Base-by-base conservation (phyloP, 2,113 vertebrate genomes). In the Merops nubicus region DNA sequence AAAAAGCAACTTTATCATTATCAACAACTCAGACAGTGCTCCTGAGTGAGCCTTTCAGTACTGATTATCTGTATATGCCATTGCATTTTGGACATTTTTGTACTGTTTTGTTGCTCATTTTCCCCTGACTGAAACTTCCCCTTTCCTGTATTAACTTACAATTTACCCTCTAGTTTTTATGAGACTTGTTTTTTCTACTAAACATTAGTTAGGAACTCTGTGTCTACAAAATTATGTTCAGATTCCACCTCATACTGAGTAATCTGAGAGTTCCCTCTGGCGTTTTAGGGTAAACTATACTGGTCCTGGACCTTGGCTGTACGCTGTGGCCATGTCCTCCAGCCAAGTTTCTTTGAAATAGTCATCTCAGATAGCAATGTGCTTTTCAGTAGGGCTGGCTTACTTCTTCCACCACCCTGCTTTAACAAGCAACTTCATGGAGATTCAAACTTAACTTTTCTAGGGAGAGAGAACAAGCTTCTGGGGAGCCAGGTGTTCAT, bases 341-440 rank as follows among this genome's bases (percentile, higher is more conserved):
- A 48, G 34, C 8, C 43, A 79, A 51, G 28, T 42, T 91, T 57
- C 36, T 57, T 26, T 34, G 34, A 62, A 13, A 53, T n/a, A 65
- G 18, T n/a, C 2, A 2, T 40, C 31, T 62, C 23, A 57, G 22
- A 36, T 13, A 53, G 11, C 14, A 63, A 34, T 2, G 1, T 33
- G 19, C 9, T 59, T 60, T 2, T 11, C 45, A 26, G 15, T n/a
- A 33, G 15, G 5, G 33, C 1, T 0, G 7, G 6, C 17, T 57
- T 69, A 12, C 1, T 83, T 74, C 15, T 63, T 70, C 26, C 11
- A 47, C 7, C 20, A 60, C 2, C 2, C 18, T 67, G 11, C 5
- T 57, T 63, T 29, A 73, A 17, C 17, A 56, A 38, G 5, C 1
- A 86, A 22, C 9, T n/a, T 15, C 3, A 9, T 11, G 15, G 36